Base-by-base conservation (phyloP, 2,888 invertebrate genomes). In the Alloplasta piceator region DNA sequence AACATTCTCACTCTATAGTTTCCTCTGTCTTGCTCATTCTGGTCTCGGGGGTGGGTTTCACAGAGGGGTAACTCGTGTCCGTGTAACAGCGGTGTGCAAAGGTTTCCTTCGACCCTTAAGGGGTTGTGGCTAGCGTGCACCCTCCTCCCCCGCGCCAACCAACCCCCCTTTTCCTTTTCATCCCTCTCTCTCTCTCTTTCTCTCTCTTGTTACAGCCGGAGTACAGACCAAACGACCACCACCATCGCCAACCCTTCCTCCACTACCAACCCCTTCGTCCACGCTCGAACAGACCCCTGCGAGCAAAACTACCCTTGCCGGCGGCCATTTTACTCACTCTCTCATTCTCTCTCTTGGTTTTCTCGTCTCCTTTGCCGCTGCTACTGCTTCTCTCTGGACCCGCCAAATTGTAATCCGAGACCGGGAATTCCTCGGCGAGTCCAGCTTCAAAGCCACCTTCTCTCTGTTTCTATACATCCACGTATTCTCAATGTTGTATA, bases 251-350 rank as follows among this genome's bases (percentile, higher is more conserved):
- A 26, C 26, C 26, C 26, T 50, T 67, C 64, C 55, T 38, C 56
- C 55, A 48, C 48, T 64, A 79, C 85, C 84, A 76, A 78, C 82
- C 80, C 84, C 85, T 83, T 78, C 85, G 84, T 78, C 83, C 84
- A 83, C 86, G 83, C 85, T 82, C 81, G 58, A 80, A 75, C 72
- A 78, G 78, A 81, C 86, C 87, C 87, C 85, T 86, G 82, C 86
- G 84, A 87, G 89, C 90, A 89, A 91, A 91, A 90, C 91, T 91
- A 91, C 91, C 90, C 91, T 89, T 87, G 89, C 91, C 90, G 91
- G 91, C 92, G 91, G 92, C 92, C 92, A 92, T 92, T 92, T 92
- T 92, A 91, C 92, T 90, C 90, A 87, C 92, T 89, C 89, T 89
- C 82, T 26, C 74, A 16, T 64, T 81, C 77, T 78, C 82, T 36